Evolutionary conservation across 2,888 invertebrate genomes (phyloP).

Genomic region (Agonopterix alstromeriana): DNA sequence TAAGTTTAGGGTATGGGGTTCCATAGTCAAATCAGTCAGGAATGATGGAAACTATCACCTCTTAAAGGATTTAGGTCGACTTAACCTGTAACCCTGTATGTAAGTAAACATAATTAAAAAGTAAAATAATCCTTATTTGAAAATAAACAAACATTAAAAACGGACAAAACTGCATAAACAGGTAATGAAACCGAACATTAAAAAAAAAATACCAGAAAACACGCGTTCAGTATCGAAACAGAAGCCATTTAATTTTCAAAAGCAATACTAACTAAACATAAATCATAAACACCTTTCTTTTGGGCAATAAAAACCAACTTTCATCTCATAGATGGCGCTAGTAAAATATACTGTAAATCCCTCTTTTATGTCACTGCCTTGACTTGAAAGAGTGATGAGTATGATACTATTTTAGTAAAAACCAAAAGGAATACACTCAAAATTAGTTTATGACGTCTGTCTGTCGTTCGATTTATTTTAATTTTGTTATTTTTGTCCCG

Average conservation of each 20-base stretch:
- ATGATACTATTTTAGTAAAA: slow-evolving; percentile 64
- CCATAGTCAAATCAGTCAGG: too few relatives aligned
- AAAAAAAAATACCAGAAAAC: slow-evolving; percentile 16
- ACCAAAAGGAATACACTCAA: slow-evolving; percentile 74
- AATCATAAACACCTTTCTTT: slow-evolving; percentile 64
- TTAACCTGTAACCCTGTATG: too few relatives aligned
- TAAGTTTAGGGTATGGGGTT: too few relatives aligned
- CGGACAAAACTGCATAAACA: too few relatives aligned
- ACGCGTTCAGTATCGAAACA: slow-evolving; percentile 27
- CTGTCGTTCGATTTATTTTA: slow-evolving; percentile 76
- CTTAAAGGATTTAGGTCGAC: too few relatives aligned
- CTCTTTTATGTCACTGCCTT: slow-evolving; percentile 66
- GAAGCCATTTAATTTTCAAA: slow-evolving; percentile 47
- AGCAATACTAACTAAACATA: slow-evolving; percentile 48
- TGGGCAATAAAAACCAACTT: slow-evolving; percentile 51
- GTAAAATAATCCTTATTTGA: too few relatives aligned
- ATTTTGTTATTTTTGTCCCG: slow-evolving; percentile 67
- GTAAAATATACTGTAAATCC: slow-evolving; percentile 61
- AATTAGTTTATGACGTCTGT: slow-evolving; percentile 77
- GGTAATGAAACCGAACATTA: background rate
- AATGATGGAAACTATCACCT: too few relatives aligned
- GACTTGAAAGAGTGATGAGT: slow-evolving; percentile 69
- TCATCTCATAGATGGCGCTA: slow-evolving; percentile 69
- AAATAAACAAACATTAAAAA: too few relatives aligned
- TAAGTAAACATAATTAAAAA: too few relatives aligned